Evolutionary conservation across 2,888 invertebrate genomes (phyloP).

Genomic region (Blomia tropicalis): DNA sequence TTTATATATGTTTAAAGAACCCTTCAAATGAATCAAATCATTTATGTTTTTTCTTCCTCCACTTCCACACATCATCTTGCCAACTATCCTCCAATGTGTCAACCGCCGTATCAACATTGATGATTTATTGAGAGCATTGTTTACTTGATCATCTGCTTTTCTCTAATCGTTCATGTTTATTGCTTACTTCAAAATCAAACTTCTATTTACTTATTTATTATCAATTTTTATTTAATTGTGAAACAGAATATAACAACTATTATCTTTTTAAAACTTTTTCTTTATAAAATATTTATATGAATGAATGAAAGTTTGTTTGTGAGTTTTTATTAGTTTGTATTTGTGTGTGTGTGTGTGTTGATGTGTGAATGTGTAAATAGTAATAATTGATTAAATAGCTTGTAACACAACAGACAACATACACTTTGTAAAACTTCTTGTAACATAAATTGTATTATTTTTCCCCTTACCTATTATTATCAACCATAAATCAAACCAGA

Average conservation of each 20-base stretch:
- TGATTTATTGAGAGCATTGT: too few species aligned
- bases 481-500: neutral
- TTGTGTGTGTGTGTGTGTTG: neutral
- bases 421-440: neutral
- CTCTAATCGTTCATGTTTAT: neutral
- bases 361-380: neutral
- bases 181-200: neutral
- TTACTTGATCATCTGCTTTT: too few species aligned
- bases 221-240: slow-evolving; percentile 4
- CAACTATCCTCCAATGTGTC: too few species aligned
- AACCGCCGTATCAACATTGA: too few species aligned
- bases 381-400: neutral
- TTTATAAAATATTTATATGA: neutral
- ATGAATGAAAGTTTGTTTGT: neutral
- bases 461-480: neutral
- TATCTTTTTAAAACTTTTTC: neutral
- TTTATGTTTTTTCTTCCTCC: too few species aligned
- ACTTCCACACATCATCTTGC: too few species aligned
- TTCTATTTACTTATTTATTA: neutral
- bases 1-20: too few species aligned
- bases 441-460: neutral
- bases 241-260: neutral
- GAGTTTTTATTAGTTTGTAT: neutral
- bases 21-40: too few species aligned
- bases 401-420: neutral